Percentiles rank a stretch among this genome's conserved stretches.
These are phyloP conservation scores for Theocolax elegans DNA, from an alignment of 1,140 invertebrate species.

Conservation along the genomic window DNA sequence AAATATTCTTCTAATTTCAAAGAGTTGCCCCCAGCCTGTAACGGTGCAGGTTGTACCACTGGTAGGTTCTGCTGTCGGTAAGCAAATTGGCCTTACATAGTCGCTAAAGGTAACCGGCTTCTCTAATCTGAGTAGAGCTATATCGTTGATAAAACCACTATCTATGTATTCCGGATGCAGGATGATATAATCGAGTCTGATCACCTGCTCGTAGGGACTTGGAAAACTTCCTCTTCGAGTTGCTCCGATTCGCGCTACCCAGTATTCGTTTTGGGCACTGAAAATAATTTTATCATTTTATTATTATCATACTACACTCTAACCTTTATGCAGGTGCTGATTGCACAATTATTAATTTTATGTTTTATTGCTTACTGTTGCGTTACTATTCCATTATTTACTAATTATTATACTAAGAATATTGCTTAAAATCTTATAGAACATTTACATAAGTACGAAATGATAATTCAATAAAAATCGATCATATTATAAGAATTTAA, in stretches of 20 bases:
- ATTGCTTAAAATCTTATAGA: too few relatives aligned
- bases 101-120: slow-evolving; percentile 77
- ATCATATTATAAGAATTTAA: too few relatives aligned
- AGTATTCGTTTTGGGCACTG: slow-evolving; percentile 80
- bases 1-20: slow-evolving; percentile 82
- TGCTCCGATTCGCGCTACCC: slow-evolving; percentile 82
- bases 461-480: too few relatives aligned
- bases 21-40: slow-evolving; percentile 85
- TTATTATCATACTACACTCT: too few relatives aligned
- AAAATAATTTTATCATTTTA: too few relatives aligned
- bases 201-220: slow-evolving; percentile 79
- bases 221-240: slow-evolving; percentile 78
- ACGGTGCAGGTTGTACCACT: slow-evolving; percentile 80
- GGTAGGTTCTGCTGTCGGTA: slow-evolving; percentile 69
- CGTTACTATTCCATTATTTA: too few relatives aligned
- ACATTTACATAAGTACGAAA: too few relatives aligned
- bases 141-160: slow-evolving; percentile 83
- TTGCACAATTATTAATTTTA: too few relatives aligned
- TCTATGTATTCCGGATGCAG: slow-evolving; percentile 83
- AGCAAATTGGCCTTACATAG: slow-evolving; percentile 80
- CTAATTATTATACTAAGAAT: too few relatives aligned
- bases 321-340: too few relatives aligned
- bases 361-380: too few relatives aligned
- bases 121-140: slow-evolving; percentile 76
- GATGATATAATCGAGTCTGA: slow-evolving; percentile 72